phyloP scores from a whole-genome alignment of 2,888 invertebrate genomes.

The Agrilus biguttatus region DNA sequence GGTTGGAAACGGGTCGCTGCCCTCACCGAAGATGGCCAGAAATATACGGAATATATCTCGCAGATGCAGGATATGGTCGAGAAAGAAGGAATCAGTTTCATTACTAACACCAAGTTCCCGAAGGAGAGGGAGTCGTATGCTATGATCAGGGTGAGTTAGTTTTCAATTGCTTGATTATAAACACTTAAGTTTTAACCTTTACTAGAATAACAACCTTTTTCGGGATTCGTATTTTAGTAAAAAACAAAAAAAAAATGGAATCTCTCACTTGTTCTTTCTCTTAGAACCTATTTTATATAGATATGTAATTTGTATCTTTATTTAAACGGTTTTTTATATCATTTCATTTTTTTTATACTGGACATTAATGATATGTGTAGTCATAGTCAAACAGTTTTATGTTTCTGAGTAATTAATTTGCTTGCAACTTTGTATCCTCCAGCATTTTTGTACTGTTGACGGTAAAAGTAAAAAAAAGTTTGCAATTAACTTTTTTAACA shows the following conservation, averaged over 20 bases:
- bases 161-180: background rate
- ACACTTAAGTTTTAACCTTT: too few species aligned
- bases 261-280: too few species aligned
- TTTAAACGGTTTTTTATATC: slow-evolving; percentile 1
- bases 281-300: too few species aligned
- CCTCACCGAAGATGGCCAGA: slow-evolving; percentile 65
- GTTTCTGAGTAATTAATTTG: too few species aligned
- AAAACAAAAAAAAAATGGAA: too few species aligned
- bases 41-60: slow-evolving; percentile 62
- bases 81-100: slow-evolving; percentile 45
- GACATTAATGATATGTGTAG: too few species aligned
- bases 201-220: too few species aligned
- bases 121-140: slow-evolving; percentile 37
- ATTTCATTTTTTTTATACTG: background rate
- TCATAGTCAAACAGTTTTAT: too few species aligned
- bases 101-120: slow-evolving; percentile 55
- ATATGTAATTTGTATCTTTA: background rate
- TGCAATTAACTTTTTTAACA: background rate
- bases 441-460: too few species aligned
- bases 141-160: slow-evolving; percentile 41
- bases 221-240: too few species aligned
- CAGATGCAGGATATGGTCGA: slow-evolving; percentile 52
- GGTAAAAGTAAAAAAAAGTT: too few species aligned
- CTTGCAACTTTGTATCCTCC: too few species aligned
- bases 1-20: slow-evolving; percentile 62